phyloP scores from a whole-genome alignment of 2,797 vertebrate species.

The Paratrypauchen microcephalus region DNA sequence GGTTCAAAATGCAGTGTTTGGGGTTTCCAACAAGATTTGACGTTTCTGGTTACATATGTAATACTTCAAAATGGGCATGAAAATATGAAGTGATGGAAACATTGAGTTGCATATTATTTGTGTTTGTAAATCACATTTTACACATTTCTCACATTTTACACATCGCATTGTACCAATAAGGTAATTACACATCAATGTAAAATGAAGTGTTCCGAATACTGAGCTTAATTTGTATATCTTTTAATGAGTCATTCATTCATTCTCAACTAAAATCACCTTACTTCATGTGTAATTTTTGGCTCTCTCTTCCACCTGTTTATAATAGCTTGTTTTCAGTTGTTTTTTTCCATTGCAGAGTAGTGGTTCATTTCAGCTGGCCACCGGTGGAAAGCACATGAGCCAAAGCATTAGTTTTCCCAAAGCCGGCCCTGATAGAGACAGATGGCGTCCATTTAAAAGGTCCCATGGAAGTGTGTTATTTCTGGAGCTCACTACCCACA shows the following conservation, averaged over 20 bases:
- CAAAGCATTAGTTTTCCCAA: slow-evolving; percentile 66
- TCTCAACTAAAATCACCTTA: neutral
- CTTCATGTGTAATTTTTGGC: slow-evolving; percentile 5
- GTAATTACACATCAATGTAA: no score
- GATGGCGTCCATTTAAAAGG: slow-evolving; percentile 75
- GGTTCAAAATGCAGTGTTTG: no score
- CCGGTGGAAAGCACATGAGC: slow-evolving; percentile 56
- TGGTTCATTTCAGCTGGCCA: slow-evolving; percentile 41
- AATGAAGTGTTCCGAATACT: neutral
- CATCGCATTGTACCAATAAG: no score
- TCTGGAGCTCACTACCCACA: slow-evolving; percentile 58
- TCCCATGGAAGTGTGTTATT: slow-evolving; percentile 75
- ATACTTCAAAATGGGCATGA: no score
- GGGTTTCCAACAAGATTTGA: no score
- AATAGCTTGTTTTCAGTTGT: slow-evolving; percentile 25
- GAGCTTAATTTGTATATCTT: neutral
- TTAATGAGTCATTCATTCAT: neutral
- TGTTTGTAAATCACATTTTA: no score
- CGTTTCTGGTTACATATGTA: no score
- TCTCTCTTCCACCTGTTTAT: slow-evolving; percentile 23
- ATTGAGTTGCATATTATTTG: no score
- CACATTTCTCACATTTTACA: no score
- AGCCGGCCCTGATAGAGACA: slow-evolving; percentile 70
- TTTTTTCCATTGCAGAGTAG: slow-evolving; percentile 35
- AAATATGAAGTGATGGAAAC: no score